Conservation (phyloP, 2,797 vertebrate species). For the Eulemur albifrons region DNA sequence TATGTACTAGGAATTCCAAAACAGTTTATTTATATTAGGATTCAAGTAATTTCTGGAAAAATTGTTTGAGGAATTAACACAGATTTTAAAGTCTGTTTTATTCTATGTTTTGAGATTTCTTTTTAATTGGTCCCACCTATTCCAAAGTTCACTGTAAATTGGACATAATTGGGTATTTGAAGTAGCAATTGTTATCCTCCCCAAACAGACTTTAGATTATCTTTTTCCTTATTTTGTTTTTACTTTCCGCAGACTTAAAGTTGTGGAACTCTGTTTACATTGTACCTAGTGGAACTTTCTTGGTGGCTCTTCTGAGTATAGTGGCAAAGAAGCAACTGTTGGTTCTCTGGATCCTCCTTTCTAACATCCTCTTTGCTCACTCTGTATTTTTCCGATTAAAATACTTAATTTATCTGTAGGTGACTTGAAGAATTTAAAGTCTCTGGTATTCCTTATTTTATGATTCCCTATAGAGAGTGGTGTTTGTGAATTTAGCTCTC, state of each 20-base stretch:
- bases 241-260: neutral
- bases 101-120: neutral
- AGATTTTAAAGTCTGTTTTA: neutral
- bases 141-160: neutral
- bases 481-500: neutral
- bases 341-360: neutral
- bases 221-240: neutral
- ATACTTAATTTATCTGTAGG: neutral
- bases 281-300: neutral
- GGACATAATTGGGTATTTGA: neutral
- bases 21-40: neutral
- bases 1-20: neutral
- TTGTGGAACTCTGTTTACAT: neutral
- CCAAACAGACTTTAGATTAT: neutral
- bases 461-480: neutral
- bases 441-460: neutral
- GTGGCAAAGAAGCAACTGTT: neutral
- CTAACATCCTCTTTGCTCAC: neutral
- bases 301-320: neutral
- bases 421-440: conserved; percentile 1
- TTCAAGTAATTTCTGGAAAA: neutral
- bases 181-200: neutral
- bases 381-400: neutral
- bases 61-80: neutral
- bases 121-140: neutral